Evolutionary conservation across 2,888 invertebrate species (phyloP), one percentile per base, ranked within the genome.

Genomic region (Tetranychus piercei): DNA sequence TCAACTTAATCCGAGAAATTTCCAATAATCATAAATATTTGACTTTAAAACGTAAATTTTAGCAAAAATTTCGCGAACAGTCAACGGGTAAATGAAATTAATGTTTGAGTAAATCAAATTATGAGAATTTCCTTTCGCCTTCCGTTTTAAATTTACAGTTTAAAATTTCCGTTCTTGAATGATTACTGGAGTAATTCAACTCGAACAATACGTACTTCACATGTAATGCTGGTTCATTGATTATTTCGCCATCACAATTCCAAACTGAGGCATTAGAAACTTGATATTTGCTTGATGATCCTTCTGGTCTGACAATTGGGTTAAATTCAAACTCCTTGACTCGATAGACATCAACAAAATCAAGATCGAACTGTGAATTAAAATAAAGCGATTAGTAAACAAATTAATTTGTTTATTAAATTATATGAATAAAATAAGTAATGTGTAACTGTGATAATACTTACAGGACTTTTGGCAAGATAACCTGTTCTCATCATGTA

Each of bases 171-270:
- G 9, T 18, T 67, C 67, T 9, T 71, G 1, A 44, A 71, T 9
- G 9, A 43, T 43, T n/a, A 44, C 44, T 72, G 43, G 6, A 45
- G 8, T 72, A 43, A 11, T 72, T n/a, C 15, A 23, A 3, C 43
- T 22, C 15, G 15, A 22, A 4, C 71, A 15, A 70, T 34, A 67
- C 69, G 72, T 45, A 73, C 73, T 77, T 77, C 8, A 77, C 78
- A 70, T 77, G 75, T 23, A 79, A 72, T 66, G 77, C 74, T 23
- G 79, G 76, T 23, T 79, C 78, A 23, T 74, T 76, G 5, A 79
- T 66, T 64, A 90, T 84, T 82, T 91, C 90, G 20, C 90, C 90
- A 83, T 91, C 90, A 83, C 90, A 90, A 81, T 90, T 90, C 90
- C 90, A 91, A 66, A 88, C 86, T 79, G 90, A 90, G 74, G 76